Evolutionary conservation across 2,797 vertebrate genomes (phyloP).

Genomic region (Typhlichthys eigenmanni): DNA sequence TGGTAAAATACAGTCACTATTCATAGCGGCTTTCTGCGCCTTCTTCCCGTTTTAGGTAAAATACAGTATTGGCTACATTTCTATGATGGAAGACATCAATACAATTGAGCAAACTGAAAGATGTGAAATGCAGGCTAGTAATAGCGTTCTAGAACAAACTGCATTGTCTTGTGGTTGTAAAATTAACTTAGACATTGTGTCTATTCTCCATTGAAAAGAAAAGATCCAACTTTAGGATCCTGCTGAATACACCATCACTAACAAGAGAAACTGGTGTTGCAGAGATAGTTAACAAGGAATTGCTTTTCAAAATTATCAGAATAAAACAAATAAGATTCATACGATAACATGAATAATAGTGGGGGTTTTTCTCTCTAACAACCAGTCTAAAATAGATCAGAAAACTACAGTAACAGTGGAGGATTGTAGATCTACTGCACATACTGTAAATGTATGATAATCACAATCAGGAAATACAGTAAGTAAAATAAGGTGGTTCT

Average conservation of each 20-base stretch:
- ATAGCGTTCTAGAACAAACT: neutral
- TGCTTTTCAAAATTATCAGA: neutral
- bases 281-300: neutral
- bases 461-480: neutral
- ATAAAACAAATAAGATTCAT: conserved; percentile 28
- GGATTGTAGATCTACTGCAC: no score
- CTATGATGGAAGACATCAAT: no score
- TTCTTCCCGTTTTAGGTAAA: no score
- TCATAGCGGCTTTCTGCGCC: no score
- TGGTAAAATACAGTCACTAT: no score
- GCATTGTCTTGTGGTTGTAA: neutral
- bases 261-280: neutral
- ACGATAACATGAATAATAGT: conserved; percentile 35
- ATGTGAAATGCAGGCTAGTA: neutral
- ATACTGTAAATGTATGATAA: neutral
- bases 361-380: conserved; percentile 10
- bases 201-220: no score
- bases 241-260: neutral
- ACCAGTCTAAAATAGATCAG: conserved; percentile 2
- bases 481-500: no score
- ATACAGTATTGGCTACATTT: no score
- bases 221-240: neutral
- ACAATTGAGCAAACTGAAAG: no score
- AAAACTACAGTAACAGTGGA: neutral
- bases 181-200: neutral